Evolutionary conservation across 2,113 vertebrate species (phyloP).

Genomic region (Sigmodon hispidus): DNA sequence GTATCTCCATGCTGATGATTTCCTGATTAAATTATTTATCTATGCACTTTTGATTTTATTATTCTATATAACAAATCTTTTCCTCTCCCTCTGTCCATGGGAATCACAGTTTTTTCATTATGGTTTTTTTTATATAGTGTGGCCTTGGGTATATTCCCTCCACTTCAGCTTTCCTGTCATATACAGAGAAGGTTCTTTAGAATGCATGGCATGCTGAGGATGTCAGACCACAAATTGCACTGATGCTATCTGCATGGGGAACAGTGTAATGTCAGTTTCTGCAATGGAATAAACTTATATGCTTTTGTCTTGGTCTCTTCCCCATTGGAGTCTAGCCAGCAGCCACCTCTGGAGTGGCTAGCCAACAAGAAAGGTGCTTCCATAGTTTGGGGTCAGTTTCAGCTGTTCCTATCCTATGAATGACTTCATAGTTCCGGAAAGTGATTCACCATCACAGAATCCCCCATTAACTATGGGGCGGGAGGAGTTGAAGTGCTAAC

Average conservation of each 20-base stretch:
- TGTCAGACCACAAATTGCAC: background rate
- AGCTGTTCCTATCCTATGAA: background rate
- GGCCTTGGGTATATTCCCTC: background rate
- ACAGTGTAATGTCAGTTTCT: background rate
- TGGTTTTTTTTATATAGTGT: background rate
- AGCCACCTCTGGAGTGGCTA: background rate
- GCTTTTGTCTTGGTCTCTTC: background rate
- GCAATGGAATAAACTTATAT: background rate
- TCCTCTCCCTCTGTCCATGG: background rate
- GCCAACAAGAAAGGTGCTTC: background rate
- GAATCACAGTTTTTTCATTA: background rate
- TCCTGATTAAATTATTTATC: conserved; percentile 5
- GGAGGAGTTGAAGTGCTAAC: background rate
- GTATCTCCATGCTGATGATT: background rate
- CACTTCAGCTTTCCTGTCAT: background rate
- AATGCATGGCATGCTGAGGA: background rate
- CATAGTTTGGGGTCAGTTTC: background rate
- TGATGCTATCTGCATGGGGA: background rate
- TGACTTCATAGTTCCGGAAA: background rate
- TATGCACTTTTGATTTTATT: background rate
- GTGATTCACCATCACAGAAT: background rate
- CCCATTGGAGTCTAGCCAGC: background rate
- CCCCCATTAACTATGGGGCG: background rate
- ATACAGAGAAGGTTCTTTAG: background rate
- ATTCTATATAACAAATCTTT: background rate